These are phyloP conservation scores for Pteria penguin DNA, from an alignment of 2,888 invertebrate genomes.

Conservation along the genomic window DNA sequence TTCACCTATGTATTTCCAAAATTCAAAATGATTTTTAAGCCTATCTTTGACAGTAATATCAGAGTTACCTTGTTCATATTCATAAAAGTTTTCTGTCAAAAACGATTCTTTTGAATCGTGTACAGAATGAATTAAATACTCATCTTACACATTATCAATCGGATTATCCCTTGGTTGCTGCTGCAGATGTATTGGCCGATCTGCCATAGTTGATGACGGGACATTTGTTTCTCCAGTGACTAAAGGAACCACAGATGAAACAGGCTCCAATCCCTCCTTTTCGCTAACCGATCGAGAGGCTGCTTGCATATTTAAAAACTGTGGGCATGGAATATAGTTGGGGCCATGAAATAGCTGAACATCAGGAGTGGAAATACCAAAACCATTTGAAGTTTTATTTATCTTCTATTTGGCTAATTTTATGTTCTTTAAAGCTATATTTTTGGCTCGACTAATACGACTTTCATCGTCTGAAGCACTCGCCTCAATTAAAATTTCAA, in stretches of 20 bases:
- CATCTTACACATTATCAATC: slow-evolving; percentile 24
- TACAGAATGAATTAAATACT: slow-evolving; percentile 17
- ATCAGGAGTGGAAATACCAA: no score
- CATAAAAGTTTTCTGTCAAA: slow-evolving; percentile 33
- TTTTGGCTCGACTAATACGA: no score
- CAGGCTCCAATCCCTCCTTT: background rate
- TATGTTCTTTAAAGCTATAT: no score
- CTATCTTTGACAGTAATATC: slow-evolving; percentile 37
- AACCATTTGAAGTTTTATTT: no score
- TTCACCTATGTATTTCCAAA: slow-evolving; percentile 38
- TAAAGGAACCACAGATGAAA: background rate
- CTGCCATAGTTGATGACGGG: background rate
- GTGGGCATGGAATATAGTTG: no score
- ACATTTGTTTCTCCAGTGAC: background rate
- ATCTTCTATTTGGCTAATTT: no score
- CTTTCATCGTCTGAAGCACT: no score
- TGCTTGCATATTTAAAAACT: no score
- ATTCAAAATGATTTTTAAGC: slow-evolving; percentile 31
- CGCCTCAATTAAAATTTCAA: no score
- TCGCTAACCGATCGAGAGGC: no score
- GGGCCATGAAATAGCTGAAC: no score
- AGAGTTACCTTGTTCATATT: slow-evolving; percentile 33
- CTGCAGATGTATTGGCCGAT: background rate
- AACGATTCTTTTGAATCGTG: background rate
- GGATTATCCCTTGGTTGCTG: background rate